Evolutionary conservation across 2,113 vertebrate species (phyloP).

Genomic region (Diadophis punctatus): DNA sequence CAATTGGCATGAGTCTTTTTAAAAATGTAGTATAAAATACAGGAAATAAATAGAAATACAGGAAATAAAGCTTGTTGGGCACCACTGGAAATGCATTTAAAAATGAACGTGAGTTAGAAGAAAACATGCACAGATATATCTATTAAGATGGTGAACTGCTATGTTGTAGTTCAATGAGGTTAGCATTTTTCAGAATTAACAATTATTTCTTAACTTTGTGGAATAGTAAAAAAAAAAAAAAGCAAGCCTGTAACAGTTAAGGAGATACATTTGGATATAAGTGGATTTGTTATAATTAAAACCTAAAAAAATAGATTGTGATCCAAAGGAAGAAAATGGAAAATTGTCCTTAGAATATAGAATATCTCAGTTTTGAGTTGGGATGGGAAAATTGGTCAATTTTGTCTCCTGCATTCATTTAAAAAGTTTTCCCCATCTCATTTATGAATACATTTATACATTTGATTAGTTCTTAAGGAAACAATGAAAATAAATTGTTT

Average conservation of each 20-base stretch:
- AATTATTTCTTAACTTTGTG: background rate
- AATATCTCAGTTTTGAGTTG: background rate
- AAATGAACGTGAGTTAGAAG: background rate
- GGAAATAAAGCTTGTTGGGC: background rate
- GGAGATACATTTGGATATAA: background rate
- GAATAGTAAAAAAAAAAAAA: background rate
- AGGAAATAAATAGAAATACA: background rate
- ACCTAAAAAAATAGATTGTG: background rate
- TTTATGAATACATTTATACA: background rate
- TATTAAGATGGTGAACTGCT: background rate
- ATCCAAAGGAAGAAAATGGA: background rate
- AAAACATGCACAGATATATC: background rate
- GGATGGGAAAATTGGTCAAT: background rate
- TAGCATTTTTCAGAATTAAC: background rate
- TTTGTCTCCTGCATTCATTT: background rate
- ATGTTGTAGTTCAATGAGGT: background rate
- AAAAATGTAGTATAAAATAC: background rate
- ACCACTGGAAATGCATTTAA: background rate
- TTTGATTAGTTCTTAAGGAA: background rate
- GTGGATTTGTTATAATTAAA: background rate
- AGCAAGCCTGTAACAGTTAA: background rate
- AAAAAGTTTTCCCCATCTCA: background rate
- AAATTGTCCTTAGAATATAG: background rate
- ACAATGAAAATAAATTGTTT: background rate
- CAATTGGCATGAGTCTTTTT: background rate